A percentile compares a stretch with the other conserved stretches of the same genome.
Evolutionary conservation across 2,888 invertebrate species (phyloP).

Genomic region (Pristionchus entomophagus): DNA sequence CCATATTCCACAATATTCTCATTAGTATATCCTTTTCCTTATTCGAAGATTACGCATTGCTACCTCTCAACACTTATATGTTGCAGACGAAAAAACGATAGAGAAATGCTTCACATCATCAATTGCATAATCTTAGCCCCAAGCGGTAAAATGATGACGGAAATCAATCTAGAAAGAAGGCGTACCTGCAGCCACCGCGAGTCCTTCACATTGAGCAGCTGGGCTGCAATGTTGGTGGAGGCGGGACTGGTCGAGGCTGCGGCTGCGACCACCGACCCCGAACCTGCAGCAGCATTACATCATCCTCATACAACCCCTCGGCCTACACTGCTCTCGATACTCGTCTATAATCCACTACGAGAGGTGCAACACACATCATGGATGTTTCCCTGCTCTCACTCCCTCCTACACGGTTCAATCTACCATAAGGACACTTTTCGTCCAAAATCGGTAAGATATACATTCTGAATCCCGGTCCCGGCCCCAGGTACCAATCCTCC

Average conservation of each 20-base stretch:
- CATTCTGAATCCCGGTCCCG: background rate
- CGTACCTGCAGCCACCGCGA: constrained; percentile 94
- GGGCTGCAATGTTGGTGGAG: constrained; percentile 77
- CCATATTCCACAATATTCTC: too few relatives aligned
- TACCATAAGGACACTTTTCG: background rate
- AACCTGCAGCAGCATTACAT: background rate
- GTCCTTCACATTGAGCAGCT: constrained; percentile 97
- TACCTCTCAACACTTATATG: too few relatives aligned
- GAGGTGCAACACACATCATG: background rate
- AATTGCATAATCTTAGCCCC: too few relatives aligned
- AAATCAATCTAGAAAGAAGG: too few relatives aligned
- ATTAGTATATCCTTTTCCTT: too few relatives aligned
- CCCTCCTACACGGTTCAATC: background rate
- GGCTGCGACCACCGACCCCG: background rate
- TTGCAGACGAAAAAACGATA: too few relatives aligned
- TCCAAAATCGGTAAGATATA: background rate
- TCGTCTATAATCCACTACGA: too few relatives aligned
- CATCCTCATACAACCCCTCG: background rate
- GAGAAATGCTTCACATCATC: too few relatives aligned
- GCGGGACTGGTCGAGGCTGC: constrained; percentile 41
- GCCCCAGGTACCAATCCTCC: background rate
- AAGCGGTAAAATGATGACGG: too few relatives aligned
- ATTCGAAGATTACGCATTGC: too few relatives aligned
- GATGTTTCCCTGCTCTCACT: background rate
- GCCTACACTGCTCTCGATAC: too few relatives aligned